Evolutionary conservation across 2,797 vertebrate species (phyloP), one percentile per base, ranked within the genome.

Genomic region (Etheostoma nigrum): DNA sequence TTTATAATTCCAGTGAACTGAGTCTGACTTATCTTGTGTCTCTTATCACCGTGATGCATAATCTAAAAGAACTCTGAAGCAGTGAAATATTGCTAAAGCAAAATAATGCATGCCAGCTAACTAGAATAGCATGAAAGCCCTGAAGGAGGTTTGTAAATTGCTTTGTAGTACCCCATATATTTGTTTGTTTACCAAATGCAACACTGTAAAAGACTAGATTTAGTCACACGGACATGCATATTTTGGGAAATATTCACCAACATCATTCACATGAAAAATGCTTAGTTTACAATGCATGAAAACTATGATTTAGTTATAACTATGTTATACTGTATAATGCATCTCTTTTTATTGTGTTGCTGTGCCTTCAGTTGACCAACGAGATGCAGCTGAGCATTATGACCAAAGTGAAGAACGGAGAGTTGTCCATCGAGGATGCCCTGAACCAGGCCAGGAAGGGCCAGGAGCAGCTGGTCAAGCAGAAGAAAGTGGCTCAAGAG

Each of bases 371-470:
- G 95, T 80, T 96, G 83, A 96, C 89, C 84, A 94, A 96, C 52
- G 95, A 95, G 81, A 95, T 94, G 95, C 95, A 96, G 88, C 90
- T 96, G 70, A 94, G 91, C 83, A 94, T 95, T 68, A 94, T 96
- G 95, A 94, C 90, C 54, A 94, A 83, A 88, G 94, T 96, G 74
- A 96, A 95, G 92, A 95, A 75, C 0, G 95, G 96, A 67, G 92
- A 95, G 84, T 33, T 94, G 82, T 94, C 94, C 76, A 91, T 96
- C 1, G 94, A 96, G 0, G 96, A 93, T 7, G 95, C 95, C 51
- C 90, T 96, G 79, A 72, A 84, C 51, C 81, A 94, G 91, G 95
- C 94, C 61, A 91, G 86, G 77, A 92, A 75, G 70, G 92, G 88
- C 40, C 27, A 47, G 6, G 72, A 75, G 27, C 66, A 85, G 65